A percentile compares a stretch with the other conserved stretches of the same genome.
Conservation (phyloP, 2,113 vertebrate genomes). For the Ceratotherium simum region DNA sequence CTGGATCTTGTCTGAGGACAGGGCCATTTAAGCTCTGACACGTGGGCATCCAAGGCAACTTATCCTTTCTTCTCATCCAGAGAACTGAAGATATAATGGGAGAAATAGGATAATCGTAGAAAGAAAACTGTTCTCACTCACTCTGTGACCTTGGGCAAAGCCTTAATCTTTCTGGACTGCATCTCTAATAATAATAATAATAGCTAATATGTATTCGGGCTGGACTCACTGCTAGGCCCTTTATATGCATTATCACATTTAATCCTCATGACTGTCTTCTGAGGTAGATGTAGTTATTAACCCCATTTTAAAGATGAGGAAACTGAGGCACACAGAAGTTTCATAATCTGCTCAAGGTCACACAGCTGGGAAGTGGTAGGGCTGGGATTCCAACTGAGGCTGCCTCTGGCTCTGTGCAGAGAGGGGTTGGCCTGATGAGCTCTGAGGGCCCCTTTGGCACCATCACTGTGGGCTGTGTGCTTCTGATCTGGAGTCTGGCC, state of each 20-base stretch:
- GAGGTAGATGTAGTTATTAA: neutral
- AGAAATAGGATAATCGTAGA: neutral
- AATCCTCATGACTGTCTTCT: neutral
- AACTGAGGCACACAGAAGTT: neutral
- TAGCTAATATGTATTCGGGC: neutral
- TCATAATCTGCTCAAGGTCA: neutral
- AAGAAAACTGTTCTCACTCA: neutral
- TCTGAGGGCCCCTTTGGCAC: neutral
- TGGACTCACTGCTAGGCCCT: neutral
- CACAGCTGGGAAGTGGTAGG: neutral
- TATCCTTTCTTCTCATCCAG: neutral
- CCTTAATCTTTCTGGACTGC: neutral
- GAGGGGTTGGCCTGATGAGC: neutral
- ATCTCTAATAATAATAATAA: neutral
- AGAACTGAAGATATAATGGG: neutral
- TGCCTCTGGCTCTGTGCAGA: neutral
- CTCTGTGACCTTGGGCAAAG: neutral
- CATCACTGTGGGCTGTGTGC: neutral
- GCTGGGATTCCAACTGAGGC: neutral
- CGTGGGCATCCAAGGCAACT: neutral
- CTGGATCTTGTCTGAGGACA: neutral
- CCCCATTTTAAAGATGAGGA: neutral
- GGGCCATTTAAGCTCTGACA: neutral
- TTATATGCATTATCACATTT: neutral
- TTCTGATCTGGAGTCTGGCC: neutral